Percentiles rank a stretch among this genome's conserved stretches.
Evolutionary conservation across 1,140 invertebrate genomes (phyloP).

Genomic region (Cyclargus thomasi): DNA sequence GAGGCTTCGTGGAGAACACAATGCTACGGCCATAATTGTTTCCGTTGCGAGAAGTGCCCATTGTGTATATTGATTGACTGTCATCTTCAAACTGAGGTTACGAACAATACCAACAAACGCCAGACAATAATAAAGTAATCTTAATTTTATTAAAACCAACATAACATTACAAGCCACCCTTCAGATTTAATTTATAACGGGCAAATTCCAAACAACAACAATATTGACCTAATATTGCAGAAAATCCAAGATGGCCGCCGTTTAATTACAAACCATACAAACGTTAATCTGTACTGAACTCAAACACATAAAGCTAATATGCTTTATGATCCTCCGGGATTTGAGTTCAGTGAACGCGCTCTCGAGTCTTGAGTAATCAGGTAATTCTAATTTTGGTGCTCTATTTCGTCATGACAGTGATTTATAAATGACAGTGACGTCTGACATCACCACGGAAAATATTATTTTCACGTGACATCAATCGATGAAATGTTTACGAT

Average conservation of each 20-base stretch:
- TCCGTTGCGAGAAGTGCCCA: conserved; percentile 69
- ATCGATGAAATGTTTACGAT: neutral
- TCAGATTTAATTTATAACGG: neutral
- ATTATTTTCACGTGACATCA: neutral
- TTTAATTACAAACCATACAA: conserved; percentile 4
- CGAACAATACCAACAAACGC: neutral
- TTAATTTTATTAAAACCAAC: neutral
- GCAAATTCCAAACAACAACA: neutral
- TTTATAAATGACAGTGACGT: conserved; percentile 48
- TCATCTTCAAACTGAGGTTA: conserved; percentile 34
- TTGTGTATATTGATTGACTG: conserved; percentile 71
- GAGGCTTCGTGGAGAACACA: conserved; percentile 61
- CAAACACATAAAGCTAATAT: conserved; percentile 12
- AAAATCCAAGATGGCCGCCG: conserved; percentile 2
- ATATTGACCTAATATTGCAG: neutral
- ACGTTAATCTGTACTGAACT: conserved; percentile 4
- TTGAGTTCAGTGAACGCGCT: conserved; percentile 49
- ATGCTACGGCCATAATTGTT: conserved; percentile 68
- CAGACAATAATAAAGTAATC: neutral
- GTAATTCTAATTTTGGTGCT: conserved; percentile 52
- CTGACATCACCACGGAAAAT: conserved; percentile 32
- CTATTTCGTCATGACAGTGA: conserved; percentile 58
- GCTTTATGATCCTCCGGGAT: conserved; percentile 27
- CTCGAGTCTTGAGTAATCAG: conserved; percentile 43
- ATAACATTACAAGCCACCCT: neutral